Percentiles rank a stretch among this genome's conserved stretches.
Evolutionary conservation across 2,797 vertebrate genomes (phyloP).

Genomic region (Coluber constrictor): DNA sequence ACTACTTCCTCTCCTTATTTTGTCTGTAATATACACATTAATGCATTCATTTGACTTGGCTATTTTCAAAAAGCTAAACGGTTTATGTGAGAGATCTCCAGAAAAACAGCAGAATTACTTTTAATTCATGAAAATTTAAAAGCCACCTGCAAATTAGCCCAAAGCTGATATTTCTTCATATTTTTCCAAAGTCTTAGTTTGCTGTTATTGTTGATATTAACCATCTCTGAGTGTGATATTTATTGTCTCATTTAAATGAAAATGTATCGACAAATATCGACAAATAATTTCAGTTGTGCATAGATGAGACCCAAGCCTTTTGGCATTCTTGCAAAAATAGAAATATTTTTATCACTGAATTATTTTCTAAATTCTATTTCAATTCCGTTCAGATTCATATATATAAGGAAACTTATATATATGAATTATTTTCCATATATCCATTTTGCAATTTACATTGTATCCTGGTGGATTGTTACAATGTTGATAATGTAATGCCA

Average conservation of each 20-base stretch:
- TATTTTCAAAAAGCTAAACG: neutral
- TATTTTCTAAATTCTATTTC: neutral
- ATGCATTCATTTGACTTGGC: neutral
- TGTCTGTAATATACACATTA: neutral
- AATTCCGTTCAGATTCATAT: neutral
- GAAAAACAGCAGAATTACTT: neutral
- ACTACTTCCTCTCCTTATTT: neutral
- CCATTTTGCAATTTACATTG: neutral
- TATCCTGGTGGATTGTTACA: neutral
- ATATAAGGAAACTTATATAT: neutral
- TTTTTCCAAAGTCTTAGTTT: neutral
- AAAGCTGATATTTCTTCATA: neutral
- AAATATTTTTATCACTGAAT: neutral
- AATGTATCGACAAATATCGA: neutral
- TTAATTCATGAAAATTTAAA: neutral
- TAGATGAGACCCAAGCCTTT: neutral
- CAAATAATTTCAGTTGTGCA: neutral
- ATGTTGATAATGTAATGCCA: neutral
- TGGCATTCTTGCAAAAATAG: neutral
- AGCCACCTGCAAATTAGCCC: neutral
- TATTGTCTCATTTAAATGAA: neutral
- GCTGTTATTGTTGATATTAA: neutral
- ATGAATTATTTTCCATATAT: neutral
- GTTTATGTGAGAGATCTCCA: neutral
- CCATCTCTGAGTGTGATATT: neutral